A percentile compares a stretch with the other conserved stretches of the same genome.
phyloP scores from a whole-genome alignment of 2,113 vertebrate species.

The Brachypteracias leptosomus region DNA sequence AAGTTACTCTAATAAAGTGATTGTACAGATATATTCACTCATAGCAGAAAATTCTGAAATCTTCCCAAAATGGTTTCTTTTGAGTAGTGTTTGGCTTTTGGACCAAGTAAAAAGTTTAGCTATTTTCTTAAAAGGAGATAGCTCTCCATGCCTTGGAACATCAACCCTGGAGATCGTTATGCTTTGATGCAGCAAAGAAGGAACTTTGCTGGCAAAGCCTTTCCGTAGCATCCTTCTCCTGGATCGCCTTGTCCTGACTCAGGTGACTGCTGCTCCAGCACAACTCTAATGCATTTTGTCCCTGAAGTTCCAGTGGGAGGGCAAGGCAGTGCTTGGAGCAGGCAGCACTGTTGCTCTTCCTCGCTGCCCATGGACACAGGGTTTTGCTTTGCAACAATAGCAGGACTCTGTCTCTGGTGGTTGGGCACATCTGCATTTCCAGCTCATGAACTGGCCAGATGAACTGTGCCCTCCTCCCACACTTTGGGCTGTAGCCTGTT shows the following conservation, averaged over 20 bases:
- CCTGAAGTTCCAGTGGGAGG: not conserved
- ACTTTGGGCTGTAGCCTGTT: fast-evolving
- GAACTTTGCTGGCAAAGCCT: not conserved
- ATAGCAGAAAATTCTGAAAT: not conserved
- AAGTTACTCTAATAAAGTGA: not conserved
- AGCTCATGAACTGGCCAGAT: not conserved
- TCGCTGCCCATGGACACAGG: fast-evolving
- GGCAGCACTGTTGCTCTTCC: not conserved
- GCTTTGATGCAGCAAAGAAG: not conserved
- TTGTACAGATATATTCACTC: not conserved
- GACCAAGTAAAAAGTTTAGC: not conserved
- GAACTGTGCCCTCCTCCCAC: not conserved
- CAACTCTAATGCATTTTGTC: not conserved
- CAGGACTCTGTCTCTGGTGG: not conserved
- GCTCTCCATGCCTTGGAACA: not conserved
- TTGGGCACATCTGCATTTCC: not conserved
- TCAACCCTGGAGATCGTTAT: not conserved
- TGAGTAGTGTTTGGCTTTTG: not conserved
- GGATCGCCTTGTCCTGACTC: not conserved
- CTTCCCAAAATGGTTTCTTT: not conserved
- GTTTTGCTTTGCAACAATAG: not conserved
- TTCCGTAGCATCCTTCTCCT: not conserved
- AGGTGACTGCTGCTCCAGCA: not conserved
- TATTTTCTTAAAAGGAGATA: not conserved
- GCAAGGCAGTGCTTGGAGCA: not conserved